phyloP scores from a whole-genome alignment of 2,113 vertebrate species.

The Proteles cristata region DNA sequence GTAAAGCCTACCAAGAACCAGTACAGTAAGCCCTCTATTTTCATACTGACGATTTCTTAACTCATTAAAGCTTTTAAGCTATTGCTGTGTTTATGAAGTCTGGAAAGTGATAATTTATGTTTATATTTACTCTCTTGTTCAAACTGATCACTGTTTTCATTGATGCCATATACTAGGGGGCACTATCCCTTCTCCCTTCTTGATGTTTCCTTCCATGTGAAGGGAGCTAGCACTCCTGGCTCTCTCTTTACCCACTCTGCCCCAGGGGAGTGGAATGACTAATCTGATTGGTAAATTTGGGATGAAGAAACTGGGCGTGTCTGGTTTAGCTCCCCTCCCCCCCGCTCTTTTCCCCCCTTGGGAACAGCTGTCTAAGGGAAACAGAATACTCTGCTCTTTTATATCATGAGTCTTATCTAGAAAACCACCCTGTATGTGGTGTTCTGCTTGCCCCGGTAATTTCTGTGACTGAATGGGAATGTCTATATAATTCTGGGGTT shows the following conservation, averaged over 20 bases:
- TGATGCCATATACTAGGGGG: neutral
- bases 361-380: neutral
- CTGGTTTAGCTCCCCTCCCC: neutral
- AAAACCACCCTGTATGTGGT: neutral
- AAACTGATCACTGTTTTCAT: neutral
- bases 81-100: neutral
- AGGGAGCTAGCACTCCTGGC: neutral
- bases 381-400: neutral
- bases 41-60: neutral
- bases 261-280: neutral
- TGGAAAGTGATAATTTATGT: neutral
- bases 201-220: neutral
- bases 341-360: neutral
- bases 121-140: neutral
- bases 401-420: neutral
- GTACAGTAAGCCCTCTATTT: neutral
- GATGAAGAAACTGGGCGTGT: neutral
- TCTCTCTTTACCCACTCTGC: neutral
- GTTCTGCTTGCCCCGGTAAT: neutral
- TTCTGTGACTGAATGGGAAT: neutral
- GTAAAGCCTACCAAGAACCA: neutral
- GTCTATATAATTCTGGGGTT: neutral
- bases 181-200: neutral
- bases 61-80: neutral
- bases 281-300: neutral